These are phyloP conservation scores for Apotomis capreana DNA, from an alignment of 2,888 invertebrate species.

Conservation along the genomic window DNA sequence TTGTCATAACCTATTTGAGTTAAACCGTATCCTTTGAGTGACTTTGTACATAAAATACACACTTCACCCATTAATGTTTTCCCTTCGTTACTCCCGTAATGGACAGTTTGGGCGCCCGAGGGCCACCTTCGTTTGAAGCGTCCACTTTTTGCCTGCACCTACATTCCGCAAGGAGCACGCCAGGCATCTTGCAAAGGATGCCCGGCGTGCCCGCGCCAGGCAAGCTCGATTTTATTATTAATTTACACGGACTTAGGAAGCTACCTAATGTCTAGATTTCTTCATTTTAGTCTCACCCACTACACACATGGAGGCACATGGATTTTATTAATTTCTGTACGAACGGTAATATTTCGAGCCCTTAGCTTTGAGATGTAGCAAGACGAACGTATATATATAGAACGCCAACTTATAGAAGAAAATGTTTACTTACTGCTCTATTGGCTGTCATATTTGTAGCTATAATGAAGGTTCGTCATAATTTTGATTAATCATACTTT, in stretches of 20 bases:
- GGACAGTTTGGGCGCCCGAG: slow-evolving; percentile 57
- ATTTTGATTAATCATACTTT: too few relatives aligned
- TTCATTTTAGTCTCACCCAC: neutral
- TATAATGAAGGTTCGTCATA: too few relatives aligned
- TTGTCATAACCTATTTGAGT: too few relatives aligned
- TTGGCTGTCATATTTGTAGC: too few relatives aligned
- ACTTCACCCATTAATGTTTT: neutral
- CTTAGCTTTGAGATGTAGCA: too few relatives aligned
- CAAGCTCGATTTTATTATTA: slow-evolving; percentile 21
- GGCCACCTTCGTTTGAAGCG: slow-evolving; percentile 75
- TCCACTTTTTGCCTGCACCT: slow-evolving; percentile 74
- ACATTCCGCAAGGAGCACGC: slow-evolving; percentile 72
- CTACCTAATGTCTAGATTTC: neutral
- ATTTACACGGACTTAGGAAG: neutral
- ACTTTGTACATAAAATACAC: too few relatives aligned
- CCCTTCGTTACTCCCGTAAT: slow-evolving; percentile 17
- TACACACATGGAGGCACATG: neutral
- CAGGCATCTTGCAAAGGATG: slow-evolving; percentile 61
- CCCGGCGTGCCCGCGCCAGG: slow-evolving; percentile 43
- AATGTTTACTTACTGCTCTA: too few relatives aligned
- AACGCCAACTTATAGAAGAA: too few relatives aligned
- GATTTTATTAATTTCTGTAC: too few relatives aligned
- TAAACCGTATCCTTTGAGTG: too few relatives aligned
- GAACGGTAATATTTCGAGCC: too few relatives aligned
- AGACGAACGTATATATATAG: too few relatives aligned